Evolutionary conservation across 2,797 vertebrate genomes (phyloP).

Genomic region (Meda fulgida): DNA sequence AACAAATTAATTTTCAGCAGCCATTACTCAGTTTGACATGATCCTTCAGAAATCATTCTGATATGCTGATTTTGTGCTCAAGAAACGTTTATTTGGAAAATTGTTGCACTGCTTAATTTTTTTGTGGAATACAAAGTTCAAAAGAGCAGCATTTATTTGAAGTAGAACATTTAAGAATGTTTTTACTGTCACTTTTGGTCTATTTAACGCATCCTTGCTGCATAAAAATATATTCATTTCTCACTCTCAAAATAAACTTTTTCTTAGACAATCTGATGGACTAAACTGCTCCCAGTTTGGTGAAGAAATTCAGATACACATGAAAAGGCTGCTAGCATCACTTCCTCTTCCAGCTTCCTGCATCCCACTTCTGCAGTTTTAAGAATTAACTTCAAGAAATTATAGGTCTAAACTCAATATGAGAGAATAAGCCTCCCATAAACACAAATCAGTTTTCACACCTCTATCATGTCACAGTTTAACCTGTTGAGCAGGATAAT

Average conservation of each 20-base stretch:
- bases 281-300: background rate
- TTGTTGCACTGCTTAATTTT: too few relatives aligned
- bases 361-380: constrained; percentile 35
- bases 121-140: too few relatives aligned
- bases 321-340: constrained; percentile 16
- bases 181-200: too few relatives aligned
- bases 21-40: background rate
- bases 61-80: background rate
- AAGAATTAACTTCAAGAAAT: background rate
- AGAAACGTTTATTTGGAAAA: background rate
- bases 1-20: background rate
- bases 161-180: too few relatives aligned
- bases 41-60: background rate
- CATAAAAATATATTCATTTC: too few relatives aligned
- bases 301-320: constrained; percentile 4
- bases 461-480: background rate
- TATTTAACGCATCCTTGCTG: too few relatives aligned
- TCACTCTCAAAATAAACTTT: background rate
- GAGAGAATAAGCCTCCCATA: background rate
- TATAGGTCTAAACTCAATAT: background rate
- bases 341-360: constrained; percentile 40
- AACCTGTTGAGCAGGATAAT: constrained; percentile 37
- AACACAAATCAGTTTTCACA: background rate
- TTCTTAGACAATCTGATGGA: background rate
- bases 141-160: too few relatives aligned